These are phyloP conservation scores for Micropoecilia bifurca DNA, from an alignment of 2,797 vertebrate genomes.

Conservation along the genomic window DNA sequence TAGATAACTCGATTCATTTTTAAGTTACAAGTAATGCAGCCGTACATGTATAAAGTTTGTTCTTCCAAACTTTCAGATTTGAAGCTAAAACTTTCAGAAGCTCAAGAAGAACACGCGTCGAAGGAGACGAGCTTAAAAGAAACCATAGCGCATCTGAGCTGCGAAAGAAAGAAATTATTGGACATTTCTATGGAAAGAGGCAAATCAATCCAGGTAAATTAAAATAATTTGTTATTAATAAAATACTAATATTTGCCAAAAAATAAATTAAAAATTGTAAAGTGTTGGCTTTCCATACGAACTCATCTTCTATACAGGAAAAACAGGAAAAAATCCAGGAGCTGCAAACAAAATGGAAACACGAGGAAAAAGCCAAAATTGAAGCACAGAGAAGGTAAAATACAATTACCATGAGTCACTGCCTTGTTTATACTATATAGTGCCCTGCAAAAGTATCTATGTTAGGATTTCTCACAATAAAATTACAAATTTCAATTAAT, in stretches of 20 bases:
- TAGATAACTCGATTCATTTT: background rate
- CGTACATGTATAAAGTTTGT: background rate
- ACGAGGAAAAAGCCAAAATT: conserved; percentile 61
- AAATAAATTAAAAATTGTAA: background rate
- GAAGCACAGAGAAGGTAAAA: conserved; percentile 74
- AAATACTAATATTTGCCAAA: background rate
- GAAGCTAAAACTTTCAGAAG: conserved; percentile 66
- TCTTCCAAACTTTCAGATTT: conserved; percentile 62
- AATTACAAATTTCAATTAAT: too few species aligned
- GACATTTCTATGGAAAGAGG: conserved; percentile 73
- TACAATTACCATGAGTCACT: background rate
- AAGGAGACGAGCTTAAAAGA: conserved; percentile 57
- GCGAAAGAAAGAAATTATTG: conserved; percentile 75
- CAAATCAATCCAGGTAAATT: conserved; percentile 75
- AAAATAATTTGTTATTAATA: background rate
- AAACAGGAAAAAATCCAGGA: conserved; percentile 75
- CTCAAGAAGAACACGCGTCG: conserved; percentile 51
- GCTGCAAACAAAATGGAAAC: conserved; percentile 66
- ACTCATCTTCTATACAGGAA: conserved; percentile 60
- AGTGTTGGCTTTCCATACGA: background rate
- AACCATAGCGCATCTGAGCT: conserved; percentile 57
- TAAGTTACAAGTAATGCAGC: background rate
- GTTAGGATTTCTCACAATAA: background rate
- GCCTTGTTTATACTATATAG: background rate
- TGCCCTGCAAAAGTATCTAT: background rate